These are phyloP conservation scores for Condylostylus longicornis DNA, from an alignment of 1,140 invertebrate species.

Conservation along the genomic window DNA sequence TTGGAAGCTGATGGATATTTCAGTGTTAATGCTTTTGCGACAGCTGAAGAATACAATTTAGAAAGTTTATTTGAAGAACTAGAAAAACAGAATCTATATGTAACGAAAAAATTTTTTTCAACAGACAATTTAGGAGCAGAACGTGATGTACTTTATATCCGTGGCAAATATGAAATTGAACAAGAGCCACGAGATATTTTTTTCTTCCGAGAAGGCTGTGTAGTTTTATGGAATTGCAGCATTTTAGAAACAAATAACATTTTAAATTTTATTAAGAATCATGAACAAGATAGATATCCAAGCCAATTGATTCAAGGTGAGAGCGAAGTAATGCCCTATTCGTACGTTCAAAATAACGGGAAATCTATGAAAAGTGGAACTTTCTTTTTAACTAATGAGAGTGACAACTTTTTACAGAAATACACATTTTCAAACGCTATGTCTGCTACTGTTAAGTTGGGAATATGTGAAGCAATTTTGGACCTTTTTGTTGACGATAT, in stretches of 20 bases:
- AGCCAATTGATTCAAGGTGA: conserved; percentile 49
- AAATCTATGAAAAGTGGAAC: too few species aligned
- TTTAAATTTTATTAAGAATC: conserved; percentile 44
- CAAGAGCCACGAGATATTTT: conserved; percentile 55
- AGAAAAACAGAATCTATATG: conserved; percentile 46
- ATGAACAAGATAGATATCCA: conserved; percentile 43
- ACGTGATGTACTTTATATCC: conserved; percentile 50
- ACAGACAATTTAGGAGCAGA: conserved; percentile 18
- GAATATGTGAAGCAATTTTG: conserved; percentile 71
- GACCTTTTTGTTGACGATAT: conserved; percentile 64
- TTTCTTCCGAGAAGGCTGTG: conserved; percentile 67
- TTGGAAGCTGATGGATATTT: conserved; percentile 21
- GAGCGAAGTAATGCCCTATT: conserved; percentile 63
- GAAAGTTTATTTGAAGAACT: conserved; percentile 42
- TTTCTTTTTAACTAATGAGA: conserved; percentile 10
- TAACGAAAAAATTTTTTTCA: conserved; percentile 30
- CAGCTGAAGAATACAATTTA: conserved; percentile 58
- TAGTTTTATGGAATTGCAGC: conserved; percentile 80
- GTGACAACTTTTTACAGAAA: conserved; percentile 1
- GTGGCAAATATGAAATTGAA: conserved; percentile 51
- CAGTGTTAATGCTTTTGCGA: conserved; percentile 43
- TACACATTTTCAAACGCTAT: conserved; percentile 57
- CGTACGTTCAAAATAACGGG: conserved; percentile 31
- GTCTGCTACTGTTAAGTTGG: conserved; percentile 75
- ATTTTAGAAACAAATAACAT: conserved; percentile 61